Percentiles rank a stretch among this genome's conserved stretches.
phyloP scores from a whole-genome alignment of 2,888 invertebrate species.

The Cryptocephalus moraei region DNA sequence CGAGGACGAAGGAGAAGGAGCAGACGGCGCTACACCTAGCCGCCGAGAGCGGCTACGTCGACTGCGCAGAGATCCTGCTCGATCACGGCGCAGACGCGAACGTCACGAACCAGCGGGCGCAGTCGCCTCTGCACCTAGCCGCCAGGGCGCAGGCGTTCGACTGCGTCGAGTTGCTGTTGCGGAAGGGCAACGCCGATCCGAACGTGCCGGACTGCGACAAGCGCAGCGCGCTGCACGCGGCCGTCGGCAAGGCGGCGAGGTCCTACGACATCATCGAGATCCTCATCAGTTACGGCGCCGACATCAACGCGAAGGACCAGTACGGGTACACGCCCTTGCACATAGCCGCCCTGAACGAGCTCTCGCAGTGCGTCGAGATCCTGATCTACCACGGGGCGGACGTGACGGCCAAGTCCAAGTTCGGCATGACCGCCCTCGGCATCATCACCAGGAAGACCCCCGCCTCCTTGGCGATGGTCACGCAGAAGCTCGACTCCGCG shows the following conservation, averaged over 20 bases:
- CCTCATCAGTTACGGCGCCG: constrained; percentile 68
- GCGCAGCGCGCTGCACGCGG: constrained; percentile 72
- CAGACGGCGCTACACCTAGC: constrained; percentile 77
- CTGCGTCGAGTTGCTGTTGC: constrained; percentile 66
- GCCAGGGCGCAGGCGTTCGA: constrained; percentile 70
- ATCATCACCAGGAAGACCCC: constrained; percentile 81
- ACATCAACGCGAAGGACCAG: constrained; percentile 74
- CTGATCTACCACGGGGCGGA: constrained; percentile 78
- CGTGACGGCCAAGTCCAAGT: constrained; percentile 79
- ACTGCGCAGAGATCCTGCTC: constrained; percentile 66
- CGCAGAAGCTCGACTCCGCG: constrained; percentile 71
- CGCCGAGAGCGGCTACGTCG: constrained; percentile 76
- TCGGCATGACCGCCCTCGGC: constrained; percentile 76
- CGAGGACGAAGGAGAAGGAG: constrained; percentile 61
- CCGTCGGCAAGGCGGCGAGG: constrained; percentile 71
- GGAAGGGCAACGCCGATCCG: constrained; percentile 66
- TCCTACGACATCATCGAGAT: constrained; percentile 74
- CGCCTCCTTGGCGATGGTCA: constrained; percentile 72
- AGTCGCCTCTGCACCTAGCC: constrained; percentile 78
- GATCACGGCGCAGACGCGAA: constrained; percentile 67
- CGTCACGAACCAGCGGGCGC: constrained; percentile 65
- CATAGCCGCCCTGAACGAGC: constrained; percentile 74
- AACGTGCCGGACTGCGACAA: constrained; percentile 74
- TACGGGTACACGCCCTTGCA: constrained; percentile 81
- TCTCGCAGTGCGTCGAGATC: constrained; percentile 76